phyloP scores from a whole-genome alignment of 2,888 invertebrate species.

The Drosophila kanekoi region DNA sequence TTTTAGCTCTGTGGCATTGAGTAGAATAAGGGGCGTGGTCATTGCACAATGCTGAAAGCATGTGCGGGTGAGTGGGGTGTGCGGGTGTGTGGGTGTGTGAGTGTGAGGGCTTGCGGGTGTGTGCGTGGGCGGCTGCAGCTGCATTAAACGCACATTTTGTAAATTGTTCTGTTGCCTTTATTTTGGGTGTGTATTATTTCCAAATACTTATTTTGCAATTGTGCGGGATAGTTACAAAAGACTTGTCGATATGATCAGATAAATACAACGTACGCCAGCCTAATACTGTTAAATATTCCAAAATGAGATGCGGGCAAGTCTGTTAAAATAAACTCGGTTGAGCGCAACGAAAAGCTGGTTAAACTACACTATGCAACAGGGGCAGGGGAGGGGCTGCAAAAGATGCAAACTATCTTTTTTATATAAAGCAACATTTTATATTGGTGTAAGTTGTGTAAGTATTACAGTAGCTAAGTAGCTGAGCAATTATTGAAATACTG shows the following conservation, averaged over 20 bases:
- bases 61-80: background rate
- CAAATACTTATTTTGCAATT: slow-evolving; percentile 39
- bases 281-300: background rate
- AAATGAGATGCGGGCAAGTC: background rate
- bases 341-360: background rate
- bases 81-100: background rate
- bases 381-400: too few species aligned
- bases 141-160: slow-evolving; percentile 37
- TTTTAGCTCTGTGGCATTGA: slow-evolving; percentile 18
- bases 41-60: slow-evolving; percentile 12
- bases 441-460: too few species aligned
- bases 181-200: slow-evolving; percentile 17
- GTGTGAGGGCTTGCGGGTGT: background rate
- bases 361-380: too few species aligned
- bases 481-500: too few species aligned
- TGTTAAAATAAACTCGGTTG: background rate
- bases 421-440: too few species aligned
- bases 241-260: slow-evolving; percentile 42
- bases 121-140: slow-evolving; percentile 9
- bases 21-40: slow-evolving; percentile 4
- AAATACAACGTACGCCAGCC: slow-evolving; percentile 9
- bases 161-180: slow-evolving; percentile 32
- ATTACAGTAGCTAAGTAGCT: too few species aligned
- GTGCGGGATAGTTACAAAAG: slow-evolving; percentile 45
- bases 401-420: too few species aligned